Evolutionary conservation across 2,113 vertebrate species (phyloP).

Genomic region (Paratilapia polleni): DNA sequence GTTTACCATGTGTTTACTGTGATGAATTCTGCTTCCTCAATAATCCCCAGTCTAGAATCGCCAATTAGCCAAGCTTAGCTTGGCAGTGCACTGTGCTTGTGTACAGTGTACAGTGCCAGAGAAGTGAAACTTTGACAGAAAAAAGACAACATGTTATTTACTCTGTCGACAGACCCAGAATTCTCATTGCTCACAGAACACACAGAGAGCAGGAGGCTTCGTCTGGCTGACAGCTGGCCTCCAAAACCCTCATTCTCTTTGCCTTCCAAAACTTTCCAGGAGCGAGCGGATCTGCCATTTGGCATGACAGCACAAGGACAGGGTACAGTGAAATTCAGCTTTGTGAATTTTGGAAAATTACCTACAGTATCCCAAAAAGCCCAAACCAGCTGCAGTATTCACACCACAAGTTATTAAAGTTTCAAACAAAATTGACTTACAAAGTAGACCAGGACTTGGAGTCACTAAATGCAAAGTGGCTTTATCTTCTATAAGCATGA

Average conservation of each 20-base stretch:
- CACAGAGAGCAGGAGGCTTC: constrained; percentile 45
- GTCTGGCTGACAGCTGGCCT: constrained; percentile 52
- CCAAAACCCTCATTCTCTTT: constrained; percentile 15
- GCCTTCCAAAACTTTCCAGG: constrained; percentile 38
- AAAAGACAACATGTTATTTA: constrained; percentile 61
- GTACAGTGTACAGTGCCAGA: constrained; percentile 29
- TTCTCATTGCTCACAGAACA: constrained; percentile 18
- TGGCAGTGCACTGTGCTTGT: constrained; percentile 43
- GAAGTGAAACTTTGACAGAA: constrained; percentile 54
- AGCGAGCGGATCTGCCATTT: constrained; percentile 11
- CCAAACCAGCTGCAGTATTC: not conserved
- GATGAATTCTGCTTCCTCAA: constrained; percentile 51
- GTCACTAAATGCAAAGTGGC: too few species aligned
- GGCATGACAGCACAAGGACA: constrained; percentile 15
- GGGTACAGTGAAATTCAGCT: constrained; percentile 11
- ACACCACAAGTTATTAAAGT: not conserved
- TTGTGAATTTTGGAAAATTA: not conserved
- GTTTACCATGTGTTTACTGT: constrained; percentile 50
- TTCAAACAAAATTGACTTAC: too few species aligned
- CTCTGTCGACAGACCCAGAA: constrained; percentile 50
- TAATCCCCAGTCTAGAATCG: constrained; percentile 51
- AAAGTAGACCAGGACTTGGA: too few species aligned
- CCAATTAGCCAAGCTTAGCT: constrained; percentile 62
- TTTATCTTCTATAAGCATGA: too few species aligned
- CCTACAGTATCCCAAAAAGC: not conserved